These are phyloP conservation scores for Protophormia terraenovae DNA, from an alignment of 2,888 invertebrate genomes.

Conservation along the genomic window DNA sequence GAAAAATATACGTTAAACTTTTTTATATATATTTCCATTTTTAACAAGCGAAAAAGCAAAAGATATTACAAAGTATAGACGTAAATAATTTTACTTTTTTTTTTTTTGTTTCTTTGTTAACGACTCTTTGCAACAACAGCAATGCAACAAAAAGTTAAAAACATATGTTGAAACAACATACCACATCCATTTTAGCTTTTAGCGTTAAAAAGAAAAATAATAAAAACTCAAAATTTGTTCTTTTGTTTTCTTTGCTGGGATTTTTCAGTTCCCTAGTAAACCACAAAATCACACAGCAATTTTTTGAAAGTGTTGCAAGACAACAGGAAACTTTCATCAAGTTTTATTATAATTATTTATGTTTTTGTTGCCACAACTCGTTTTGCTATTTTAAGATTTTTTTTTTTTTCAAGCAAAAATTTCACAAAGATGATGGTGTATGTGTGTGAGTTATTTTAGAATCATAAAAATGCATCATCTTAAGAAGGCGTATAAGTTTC, in stretches of 20 bases:
- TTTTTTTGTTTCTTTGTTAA: conserved; percentile 5
- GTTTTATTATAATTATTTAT: conserved; percentile 63
- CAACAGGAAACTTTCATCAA: conserved; percentile 57
- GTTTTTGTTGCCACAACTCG: conserved; percentile 38
- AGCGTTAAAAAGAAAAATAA: too few relatives aligned
- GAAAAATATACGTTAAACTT: neutral
- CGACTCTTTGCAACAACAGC: conserved; percentile 2
- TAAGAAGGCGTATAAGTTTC: conserved; percentile 35
- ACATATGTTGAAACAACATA: conserved; percentile 45
- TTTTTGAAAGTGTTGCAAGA: conserved; percentile 29
- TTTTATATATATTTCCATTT: conserved; percentile 2
- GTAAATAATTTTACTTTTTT: conserved; percentile 6
- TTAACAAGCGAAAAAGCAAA: neutral
- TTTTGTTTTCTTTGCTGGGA: neutral
- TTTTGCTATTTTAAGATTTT: conserved; percentile 9
- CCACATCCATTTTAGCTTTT: conserved; percentile 18
- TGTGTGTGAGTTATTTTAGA: neutral
- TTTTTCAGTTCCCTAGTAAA: neutral
- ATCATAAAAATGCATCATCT: conserved; percentile 24
- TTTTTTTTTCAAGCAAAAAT: neutral
- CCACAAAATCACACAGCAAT: conserved; percentile 18
- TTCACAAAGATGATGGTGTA: neutral
- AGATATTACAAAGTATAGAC: neutral
- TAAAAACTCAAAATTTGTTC: neutral
- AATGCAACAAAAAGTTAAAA: neutral